These are phyloP conservation scores for Pseudomyrmex pallidus DNA, from an alignment of 1,140 invertebrate genomes.

Conservation along the genomic window DNA sequence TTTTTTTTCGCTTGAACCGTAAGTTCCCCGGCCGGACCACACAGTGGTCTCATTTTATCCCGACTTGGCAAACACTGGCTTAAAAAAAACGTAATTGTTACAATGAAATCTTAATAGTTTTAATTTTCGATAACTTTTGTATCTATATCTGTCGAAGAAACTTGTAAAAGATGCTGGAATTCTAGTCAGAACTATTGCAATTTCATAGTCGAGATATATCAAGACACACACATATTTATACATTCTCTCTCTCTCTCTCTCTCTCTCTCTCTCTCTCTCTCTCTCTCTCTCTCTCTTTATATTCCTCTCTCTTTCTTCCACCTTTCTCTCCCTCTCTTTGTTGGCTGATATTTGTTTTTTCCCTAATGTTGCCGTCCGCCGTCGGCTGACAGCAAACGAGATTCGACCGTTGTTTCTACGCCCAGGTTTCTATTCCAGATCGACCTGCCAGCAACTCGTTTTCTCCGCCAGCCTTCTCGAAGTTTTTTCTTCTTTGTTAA, in stretches of 20 bases:
- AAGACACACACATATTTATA: no score
- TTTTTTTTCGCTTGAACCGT: no score
- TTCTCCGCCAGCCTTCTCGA: neutral
- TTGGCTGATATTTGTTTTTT: neutral
- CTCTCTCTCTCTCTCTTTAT: neutral
- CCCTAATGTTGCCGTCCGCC: conserved; percentile 62
- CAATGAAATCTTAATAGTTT: neutral
- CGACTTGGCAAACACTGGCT: no score
- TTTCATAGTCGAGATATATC: no score
- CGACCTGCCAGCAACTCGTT: conserved; percentile 44
- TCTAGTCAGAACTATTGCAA: no score
- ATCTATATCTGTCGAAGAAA: conserved; percentile 22
- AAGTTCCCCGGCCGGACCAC: no score
- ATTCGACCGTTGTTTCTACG: conserved; percentile 56
- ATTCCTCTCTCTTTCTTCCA: neutral
- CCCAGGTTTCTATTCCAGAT: conserved; percentile 56
- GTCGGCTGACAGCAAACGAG: conserved; percentile 44
- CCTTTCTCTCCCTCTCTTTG: conserved; percentile 70
- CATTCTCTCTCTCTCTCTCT: no score
- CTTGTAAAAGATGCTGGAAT: neutral
- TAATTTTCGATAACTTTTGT: neutral
- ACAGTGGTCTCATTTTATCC: no score
- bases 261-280: no score
- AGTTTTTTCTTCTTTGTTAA: conserved; percentile 57
- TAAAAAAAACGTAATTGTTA: no score